A percentile compares a stretch with the other conserved stretches of the same genome.
These are phyloP conservation scores for Oreohelix idahoensis DNA, from an alignment of 1,140 invertebrate species.

Conservation along the genomic window DNA sequence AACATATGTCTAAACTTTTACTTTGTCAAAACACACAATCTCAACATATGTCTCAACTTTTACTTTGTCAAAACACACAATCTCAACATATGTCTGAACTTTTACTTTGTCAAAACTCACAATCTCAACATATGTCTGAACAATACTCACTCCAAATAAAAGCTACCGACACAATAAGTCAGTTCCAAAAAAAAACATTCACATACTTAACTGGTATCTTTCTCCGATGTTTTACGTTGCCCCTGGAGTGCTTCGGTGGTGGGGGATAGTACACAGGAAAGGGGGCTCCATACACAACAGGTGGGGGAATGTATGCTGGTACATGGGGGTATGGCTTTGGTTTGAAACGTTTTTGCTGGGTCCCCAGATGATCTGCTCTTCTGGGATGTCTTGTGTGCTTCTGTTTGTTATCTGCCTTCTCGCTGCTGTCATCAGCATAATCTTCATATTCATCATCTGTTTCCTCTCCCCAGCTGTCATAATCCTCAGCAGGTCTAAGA, in stretches of 20 bases:
- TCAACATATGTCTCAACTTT: too few relatives aligned
- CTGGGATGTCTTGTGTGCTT: neutral
- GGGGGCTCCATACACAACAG: conserved; percentile 36
- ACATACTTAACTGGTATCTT: conserved; percentile 3
- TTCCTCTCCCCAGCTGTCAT: conserved; percentile 56
- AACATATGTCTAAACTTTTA: too few relatives aligned
- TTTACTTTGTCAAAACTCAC: too few relatives aligned
- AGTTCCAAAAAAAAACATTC: neutral
- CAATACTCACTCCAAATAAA: too few relatives aligned
- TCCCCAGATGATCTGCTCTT: conserved; percentile 13
- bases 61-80: too few relatives aligned
- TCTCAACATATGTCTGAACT: too few relatives aligned
- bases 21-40: too few relatives aligned
- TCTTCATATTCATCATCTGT: conserved; percentile 32
- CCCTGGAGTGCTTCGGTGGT: conserved; percentile 24
- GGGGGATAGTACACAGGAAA: conserved; percentile 38
- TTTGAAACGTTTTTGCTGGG: conserved; percentile 35
- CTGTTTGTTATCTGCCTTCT: neutral
- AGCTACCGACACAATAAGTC: too few relatives aligned
- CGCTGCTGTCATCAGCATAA: neutral
- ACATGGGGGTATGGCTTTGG: conserved; percentile 43
- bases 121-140: too few relatives aligned
- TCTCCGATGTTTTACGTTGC: neutral
- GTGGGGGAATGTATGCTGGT: conserved; percentile 13
- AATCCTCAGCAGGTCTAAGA: conserved; percentile 37